Base-by-base conservation (phyloP, 2,888 invertebrate species). In the Latheticus oryzae region DNA sequence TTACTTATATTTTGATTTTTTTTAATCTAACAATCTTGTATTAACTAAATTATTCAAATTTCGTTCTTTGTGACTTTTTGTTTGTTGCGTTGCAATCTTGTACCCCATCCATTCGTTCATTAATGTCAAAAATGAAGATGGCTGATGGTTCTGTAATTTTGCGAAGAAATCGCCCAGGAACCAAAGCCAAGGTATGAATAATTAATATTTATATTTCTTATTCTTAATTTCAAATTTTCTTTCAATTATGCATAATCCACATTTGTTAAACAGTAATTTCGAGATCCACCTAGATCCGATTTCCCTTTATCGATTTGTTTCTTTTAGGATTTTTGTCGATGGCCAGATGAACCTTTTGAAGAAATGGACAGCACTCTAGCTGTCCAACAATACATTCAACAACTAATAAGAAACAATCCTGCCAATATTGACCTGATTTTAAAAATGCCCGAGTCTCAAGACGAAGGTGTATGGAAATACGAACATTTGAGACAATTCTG, bases 391-490 rank as follows among this genome's bases (percentile, higher is more conserved):
- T 98, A 94, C 76, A 98, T 99, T 74, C 99, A 99, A 79, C 98
- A 99, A 81, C 88, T 95, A 65, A 98, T 99, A 68, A 85, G 95
- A 65, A 87, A 89, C 62, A 95, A 98, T 79, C 94, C 95, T 15
- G 87, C 91, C 5, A 94, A 96, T 81, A 91, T 98, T 57, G 97
- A 97, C 72, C 85, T 91, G 55, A 97, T 99, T 73, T 82, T 99
- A 40, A 94, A 90, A 71, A 95, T 97, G 83, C 99, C 99, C 1
- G 97, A 97, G 69, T 90, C 93, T 11, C 97, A 97, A 80, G 97
- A 98, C 76, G 97, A 97, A 79, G 97, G 98, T 24, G 98, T 99
- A 38, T 99, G 99, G 99, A 99, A 99, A 81, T 99, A 99, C 78
- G 99, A 99, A 81, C 99, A 99, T 82, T 84, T 99, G 57, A 86